phyloP scores from a whole-genome alignment of 2,113 vertebrate genomes.

The Microtus pennsylvanicus region DNA sequence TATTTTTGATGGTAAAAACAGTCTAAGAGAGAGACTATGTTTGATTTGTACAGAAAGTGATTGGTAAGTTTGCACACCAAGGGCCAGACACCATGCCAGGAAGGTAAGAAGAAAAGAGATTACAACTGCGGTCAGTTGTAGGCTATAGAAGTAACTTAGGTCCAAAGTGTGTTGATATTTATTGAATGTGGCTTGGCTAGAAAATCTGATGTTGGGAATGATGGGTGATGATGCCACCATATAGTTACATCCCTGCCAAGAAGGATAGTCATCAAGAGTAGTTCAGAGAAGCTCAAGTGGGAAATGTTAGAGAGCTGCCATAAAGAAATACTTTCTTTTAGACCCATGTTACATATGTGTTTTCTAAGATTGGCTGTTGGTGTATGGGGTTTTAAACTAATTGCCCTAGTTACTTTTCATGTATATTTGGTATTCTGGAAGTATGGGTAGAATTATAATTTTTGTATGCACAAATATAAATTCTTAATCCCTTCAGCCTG shows the following conservation, averaged over 20 bases:
- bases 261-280: conserved; percentile 5
- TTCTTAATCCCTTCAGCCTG: conserved; percentile 1
- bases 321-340: conserved; percentile 22
- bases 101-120: conserved; percentile 27
- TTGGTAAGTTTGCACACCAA: background rate
- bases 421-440: background rate
- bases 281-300: background rate
- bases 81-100: background rate
- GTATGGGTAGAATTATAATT: conserved; percentile 44
- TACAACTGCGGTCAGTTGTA: background rate
- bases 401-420: background rate
- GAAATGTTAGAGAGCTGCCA: conserved; percentile 24
- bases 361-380: conserved; percentile 46
- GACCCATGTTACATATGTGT: background rate
- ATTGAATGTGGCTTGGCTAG: background rate
- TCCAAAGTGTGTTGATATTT: background rate
- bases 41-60: conserved; percentile 39
- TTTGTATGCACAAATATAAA: conserved; percentile 45
- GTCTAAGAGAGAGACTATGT: conserved; percentile 52
- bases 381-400: conserved; percentile 42
- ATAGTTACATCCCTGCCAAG: background rate
- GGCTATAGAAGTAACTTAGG: background rate
- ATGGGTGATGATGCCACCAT: background rate
- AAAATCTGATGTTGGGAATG: conserved; percentile 17
- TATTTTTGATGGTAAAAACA: conserved; percentile 50